Percentiles rank a stretch among this genome's conserved stretches.
These are phyloP conservation scores for Adelosebastes latens DNA, from an alignment of 2,797 vertebrate species.

Conservation along the genomic window DNA sequence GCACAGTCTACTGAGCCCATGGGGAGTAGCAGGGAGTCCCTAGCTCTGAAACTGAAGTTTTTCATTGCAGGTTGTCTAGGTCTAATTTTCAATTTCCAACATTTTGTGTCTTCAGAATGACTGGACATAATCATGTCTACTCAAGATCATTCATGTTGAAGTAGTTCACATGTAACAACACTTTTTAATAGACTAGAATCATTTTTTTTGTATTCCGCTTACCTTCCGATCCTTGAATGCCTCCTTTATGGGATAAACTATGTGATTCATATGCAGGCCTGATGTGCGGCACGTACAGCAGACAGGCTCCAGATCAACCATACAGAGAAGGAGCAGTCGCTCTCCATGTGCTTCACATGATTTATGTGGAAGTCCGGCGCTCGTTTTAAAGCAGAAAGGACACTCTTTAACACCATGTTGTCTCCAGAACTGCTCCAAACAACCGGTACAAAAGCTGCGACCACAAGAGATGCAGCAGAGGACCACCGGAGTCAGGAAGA, in stretches of 20 bases:
- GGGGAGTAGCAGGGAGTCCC: background rate
- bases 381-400: conserved; percentile 48
- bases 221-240: conserved; percentile 54
- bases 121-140: background rate
- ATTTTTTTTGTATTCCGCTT: conserved; percentile 12
- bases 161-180: background rate
- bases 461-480: conserved; percentile 54
- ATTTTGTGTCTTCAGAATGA: background rate
- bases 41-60: background rate
- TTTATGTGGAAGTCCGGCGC: conserved; percentile 17
- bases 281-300: conserved; percentile 44
- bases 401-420: conserved; percentile 47
- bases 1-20: background rate
- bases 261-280: conserved; percentile 46
- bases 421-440: conserved; percentile 59
- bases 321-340: conserved; percentile 47
- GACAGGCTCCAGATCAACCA: conserved; percentile 48
- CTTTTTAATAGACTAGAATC: background rate
- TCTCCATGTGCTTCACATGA: conserved; percentile 46
- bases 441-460: conserved; percentile 54
- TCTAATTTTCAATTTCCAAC: background rate
- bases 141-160: background rate
- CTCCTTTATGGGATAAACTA: conserved; percentile 52
- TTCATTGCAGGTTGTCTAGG: background rate
- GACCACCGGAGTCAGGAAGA: conserved; percentile 50